Evolutionary conservation across 2,797 vertebrate species (phyloP).

Genomic region (Eptatretus atami): DNA sequence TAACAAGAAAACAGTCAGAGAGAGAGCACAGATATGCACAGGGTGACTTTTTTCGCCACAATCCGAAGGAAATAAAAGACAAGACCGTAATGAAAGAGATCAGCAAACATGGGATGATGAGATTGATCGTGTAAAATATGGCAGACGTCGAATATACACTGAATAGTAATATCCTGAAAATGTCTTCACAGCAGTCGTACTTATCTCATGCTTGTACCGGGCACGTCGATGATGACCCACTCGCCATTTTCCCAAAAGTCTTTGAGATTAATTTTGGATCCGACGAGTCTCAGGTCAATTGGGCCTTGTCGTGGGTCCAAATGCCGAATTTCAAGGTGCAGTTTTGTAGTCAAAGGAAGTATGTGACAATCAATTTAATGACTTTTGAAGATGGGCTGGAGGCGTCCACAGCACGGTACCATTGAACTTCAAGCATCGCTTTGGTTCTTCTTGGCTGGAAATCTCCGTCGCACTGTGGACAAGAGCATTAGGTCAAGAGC

Average conservation of each 20-base stretch:
- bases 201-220: constrained; percentile 76
- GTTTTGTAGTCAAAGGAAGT: constrained; percentile 95
- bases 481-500: too few relatives aligned
- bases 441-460: constrained; percentile 91
- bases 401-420: constrained; percentile 90
- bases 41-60: constrained; percentile 74
- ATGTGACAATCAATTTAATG: constrained; percentile 83
- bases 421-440: constrained; percentile 47
- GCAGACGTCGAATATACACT: constrained; percentile 63
- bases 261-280: constrained; percentile 62
- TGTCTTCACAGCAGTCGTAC: constrained; percentile 87
- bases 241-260: constrained; percentile 91
- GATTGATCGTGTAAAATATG: constrained; percentile 89
- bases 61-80: constrained; percentile 79
- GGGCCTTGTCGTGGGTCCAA: constrained; percentile 89
- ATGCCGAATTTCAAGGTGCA: constrained; percentile 98
- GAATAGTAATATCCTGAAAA: constrained; percentile 85
- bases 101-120: constrained; percentile 86
- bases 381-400: constrained; percentile 93
- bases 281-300: constrained; percentile 72
- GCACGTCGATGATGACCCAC: constrained; percentile 70
- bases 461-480: constrained; percentile 48
- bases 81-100: constrained; percentile 81
- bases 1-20: constrained; percentile 72
- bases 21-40: constrained; percentile 91